Conservation (phyloP, 2,113 vertebrate genomes). For the Rhagologus leucostigma region DNA sequence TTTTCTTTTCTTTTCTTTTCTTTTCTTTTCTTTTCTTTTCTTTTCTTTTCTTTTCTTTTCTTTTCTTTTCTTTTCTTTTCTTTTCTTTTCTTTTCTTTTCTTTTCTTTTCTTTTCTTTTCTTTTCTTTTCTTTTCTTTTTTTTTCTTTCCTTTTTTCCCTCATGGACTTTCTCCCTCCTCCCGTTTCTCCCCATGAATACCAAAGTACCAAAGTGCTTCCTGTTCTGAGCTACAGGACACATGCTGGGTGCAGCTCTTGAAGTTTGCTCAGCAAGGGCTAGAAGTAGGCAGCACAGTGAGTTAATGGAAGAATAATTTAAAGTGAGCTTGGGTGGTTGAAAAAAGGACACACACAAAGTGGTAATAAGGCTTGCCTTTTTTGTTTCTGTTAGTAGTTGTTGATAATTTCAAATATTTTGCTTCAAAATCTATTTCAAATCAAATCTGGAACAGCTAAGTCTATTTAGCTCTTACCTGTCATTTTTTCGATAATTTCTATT, state of each 20-base stretch:
- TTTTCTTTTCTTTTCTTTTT: not conserved
- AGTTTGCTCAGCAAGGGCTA: slow-evolving; percentile 58
- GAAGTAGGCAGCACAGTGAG: slow-evolving; percentile 45
- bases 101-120: not conserved
- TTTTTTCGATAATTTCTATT: slow-evolving; percentile 36
- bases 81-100: not conserved
- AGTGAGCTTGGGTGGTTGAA: slow-evolving; percentile 42
- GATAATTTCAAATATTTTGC: slow-evolving; percentile 39
- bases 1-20: no score
- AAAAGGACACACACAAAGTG: slow-evolving; percentile 8
- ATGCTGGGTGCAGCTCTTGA: slow-evolving; percentile 63
- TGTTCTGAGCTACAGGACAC: slow-evolving; percentile 52
- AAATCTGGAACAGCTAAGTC: not conserved
- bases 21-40: not conserved
- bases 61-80: not conserved
- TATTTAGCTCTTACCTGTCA: slow-evolving; percentile 18
- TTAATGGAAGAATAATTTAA: slow-evolving; percentile 66
- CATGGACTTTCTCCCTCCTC: not conserved
- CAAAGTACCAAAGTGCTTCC: slow-evolving; percentile 53
- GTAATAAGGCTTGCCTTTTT: slow-evolving; percentile 46
- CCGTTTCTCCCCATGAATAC: slow-evolving; percentile 3
- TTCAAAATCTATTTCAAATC: slow-evolving; percentile 27
- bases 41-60: not conserved
- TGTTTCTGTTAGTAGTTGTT: slow-evolving; percentile 43
- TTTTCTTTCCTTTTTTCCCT: no score